These are phyloP conservation scores for Lasioglossum oenotherae DNA, from an alignment of 2,888 invertebrate genomes.

Conservation along the genomic window DNA sequence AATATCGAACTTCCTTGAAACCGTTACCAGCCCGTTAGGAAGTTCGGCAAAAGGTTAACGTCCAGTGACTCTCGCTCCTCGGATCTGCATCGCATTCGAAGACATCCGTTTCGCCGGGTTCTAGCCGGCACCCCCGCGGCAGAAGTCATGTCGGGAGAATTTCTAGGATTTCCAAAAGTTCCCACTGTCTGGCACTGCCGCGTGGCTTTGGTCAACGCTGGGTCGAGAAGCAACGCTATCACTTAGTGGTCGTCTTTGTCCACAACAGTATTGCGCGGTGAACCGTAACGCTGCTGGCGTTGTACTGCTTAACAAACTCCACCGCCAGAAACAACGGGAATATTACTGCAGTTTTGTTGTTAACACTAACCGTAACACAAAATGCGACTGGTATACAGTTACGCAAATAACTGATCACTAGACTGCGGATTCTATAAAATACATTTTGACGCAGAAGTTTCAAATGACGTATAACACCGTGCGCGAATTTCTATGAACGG, in stretches of 20 bases:
- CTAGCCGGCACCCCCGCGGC: conserved; percentile 20
- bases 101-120: conserved; percentile 15
- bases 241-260: conserved; percentile 34
- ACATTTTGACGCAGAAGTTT: not conserved
- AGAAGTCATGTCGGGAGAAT: conserved; percentile 37
- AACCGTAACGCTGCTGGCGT: not conserved
- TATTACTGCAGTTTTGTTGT: no score
- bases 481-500: not conserved
- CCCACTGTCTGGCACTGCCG: conserved; percentile 1
- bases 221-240: conserved; percentile 46
- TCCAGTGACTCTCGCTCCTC: conserved; percentile 7
- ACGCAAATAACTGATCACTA: no score
- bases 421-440: no score
- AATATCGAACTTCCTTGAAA: conserved; percentile 9
- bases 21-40: not conserved
- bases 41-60: conserved; percentile 36
- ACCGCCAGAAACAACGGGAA: no score
- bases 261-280: not conserved
- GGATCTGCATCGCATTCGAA: conserved; percentile 26
- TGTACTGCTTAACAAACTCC: not conserved
- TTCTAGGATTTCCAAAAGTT: conserved; percentile 23
- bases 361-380: no score
- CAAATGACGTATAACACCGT: conserved; percentile 14
- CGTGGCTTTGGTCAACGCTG: conserved; percentile 49
- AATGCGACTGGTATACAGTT: no score